These are phyloP conservation scores for Drosophila colorata DNA, from an alignment of 2,888 invertebrate genomes.

Conservation along the genomic window DNA sequence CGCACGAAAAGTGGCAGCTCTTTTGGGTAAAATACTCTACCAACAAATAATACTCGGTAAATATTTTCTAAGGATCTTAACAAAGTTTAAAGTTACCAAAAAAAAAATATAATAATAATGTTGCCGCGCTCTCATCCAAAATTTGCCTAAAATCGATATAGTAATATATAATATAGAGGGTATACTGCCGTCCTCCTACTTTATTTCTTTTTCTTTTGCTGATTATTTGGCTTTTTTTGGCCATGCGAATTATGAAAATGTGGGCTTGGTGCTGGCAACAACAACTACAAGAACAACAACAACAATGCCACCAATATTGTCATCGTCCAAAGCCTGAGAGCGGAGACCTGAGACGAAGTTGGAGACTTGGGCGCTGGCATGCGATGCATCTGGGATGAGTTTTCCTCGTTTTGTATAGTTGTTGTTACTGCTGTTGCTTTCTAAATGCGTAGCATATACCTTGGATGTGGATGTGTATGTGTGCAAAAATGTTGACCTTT, in stretches of 20 bases:
- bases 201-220: slow-evolving; percentile 8
- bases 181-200: neutral
- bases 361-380: slow-evolving; percentile 51
- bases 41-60: too few relatives aligned
- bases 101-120: too few relatives aligned
- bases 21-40: neutral
- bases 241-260: slow-evolving; percentile 76
- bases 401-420: neutral
- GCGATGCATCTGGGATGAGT: slow-evolving; percentile 48
- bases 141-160: too few relatives aligned
- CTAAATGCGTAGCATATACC: slow-evolving; percentile 70
- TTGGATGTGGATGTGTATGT: slow-evolving; percentile 37
- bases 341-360: slow-evolving; percentile 26
- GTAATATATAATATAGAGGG: neutral
- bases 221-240: slow-evolving; percentile 49
- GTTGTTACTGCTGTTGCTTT: slow-evolving; percentile 51
- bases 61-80: too few relatives aligned
- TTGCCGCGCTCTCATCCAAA: too few relatives aligned
- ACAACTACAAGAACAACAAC: slow-evolving; percentile 21
- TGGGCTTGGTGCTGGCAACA: slow-evolving; percentile 69
- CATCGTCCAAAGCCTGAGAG: slow-evolving; percentile 46
- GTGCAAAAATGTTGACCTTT: slow-evolving; percentile 69
- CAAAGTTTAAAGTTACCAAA: too few relatives aligned
- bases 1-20: neutral
- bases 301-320: slow-evolving; percentile 56